phyloP scores from a whole-genome alignment of 2,797 vertebrate species.

The Centropyge bicolor region DNA sequence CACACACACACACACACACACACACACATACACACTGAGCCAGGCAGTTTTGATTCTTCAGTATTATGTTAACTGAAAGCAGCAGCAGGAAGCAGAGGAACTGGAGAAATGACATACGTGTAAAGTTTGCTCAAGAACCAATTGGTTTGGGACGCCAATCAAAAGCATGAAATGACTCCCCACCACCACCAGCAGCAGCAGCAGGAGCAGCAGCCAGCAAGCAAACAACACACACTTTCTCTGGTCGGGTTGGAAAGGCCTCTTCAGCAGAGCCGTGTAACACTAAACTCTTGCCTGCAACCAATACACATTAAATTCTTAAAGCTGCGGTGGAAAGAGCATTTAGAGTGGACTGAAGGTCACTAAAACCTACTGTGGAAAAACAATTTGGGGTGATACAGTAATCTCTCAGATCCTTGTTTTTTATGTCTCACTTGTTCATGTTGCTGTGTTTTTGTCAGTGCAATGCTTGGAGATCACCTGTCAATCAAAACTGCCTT shows the following conservation, averaged over 20 bases:
- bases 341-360: neutral
- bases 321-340: slow-evolving; percentile 8
- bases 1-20: neutral
- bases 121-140: slow-evolving; percentile 24
- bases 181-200: neutral
- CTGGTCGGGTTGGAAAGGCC: slow-evolving; percentile 4
- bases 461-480: neutral
- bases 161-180: slow-evolving; percentile 32
- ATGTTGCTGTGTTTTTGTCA: neutral
- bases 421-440: slow-evolving; percentile 5
- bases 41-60: slow-evolving; percentile 1
- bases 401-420: neutral
- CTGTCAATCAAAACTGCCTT: neutral
- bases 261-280: slow-evolving; percentile 3
- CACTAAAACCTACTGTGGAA: slow-evolving; percentile 15
- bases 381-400: neutral
- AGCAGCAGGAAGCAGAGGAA: slow-evolving; percentile 39
- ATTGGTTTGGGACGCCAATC: slow-evolving; percentile 31
- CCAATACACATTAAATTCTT: slow-evolving; percentile 13
- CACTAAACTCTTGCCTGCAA: slow-evolving; percentile 5
- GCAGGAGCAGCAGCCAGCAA: slow-evolving; percentile 3
- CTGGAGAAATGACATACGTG: slow-evolving; percentile 14
- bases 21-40: neutral
- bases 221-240: neutral
- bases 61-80: slow-evolving; percentile 32